Evolutionary conservation across 2,113 vertebrate species (phyloP), one percentile per base, ranked within the genome.

Genomic region (Ameiurus melas): DNA sequence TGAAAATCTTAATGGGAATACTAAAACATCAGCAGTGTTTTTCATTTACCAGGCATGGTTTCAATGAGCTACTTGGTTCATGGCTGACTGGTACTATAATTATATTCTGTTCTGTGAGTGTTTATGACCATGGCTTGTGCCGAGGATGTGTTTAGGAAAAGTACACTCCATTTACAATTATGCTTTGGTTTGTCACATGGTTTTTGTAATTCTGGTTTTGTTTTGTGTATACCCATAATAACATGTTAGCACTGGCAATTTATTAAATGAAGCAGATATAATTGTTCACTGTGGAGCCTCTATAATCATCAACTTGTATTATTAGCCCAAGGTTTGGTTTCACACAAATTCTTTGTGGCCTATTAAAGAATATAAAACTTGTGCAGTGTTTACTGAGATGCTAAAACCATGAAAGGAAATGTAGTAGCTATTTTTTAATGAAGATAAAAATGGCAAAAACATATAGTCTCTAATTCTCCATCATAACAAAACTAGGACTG

Each of bases 71-170:
- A 47, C 86, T 83, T 71, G 51, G 60, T 70, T 87, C 36, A 83
- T 73, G 66, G 64, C 30, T 82, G 64, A 87, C 66, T 87, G 66
- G 39, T 71, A 58, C 68, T 85, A 71, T 87, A 82, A 87, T 87
- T 87, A 87, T 82, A 82, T 87, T 87, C 86, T 82, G 86, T 57
- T 82, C 78, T 53, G 85, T 19, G 43, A 55, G 75, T 87, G 86
- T 87, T 87, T 87, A 81, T 68, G 86, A n/a, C 64, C 77, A 57
- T 51, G 43, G 77, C 33, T 87, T 81, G 14, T 7, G 25, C 60
- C 8, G 60, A 80, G 75, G 77, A 80, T 82, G 62, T 87, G 86
- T 82, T 70, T 58, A 81, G 78, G 57, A 87, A 22, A 82, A 55
- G 14, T 53, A 33, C 30, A 57, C 77, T 53, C 33, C 30, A 82